Evolutionary conservation across 2,888 invertebrate genomes (phyloP).

Genomic region (Tortricodes alternella): DNA sequence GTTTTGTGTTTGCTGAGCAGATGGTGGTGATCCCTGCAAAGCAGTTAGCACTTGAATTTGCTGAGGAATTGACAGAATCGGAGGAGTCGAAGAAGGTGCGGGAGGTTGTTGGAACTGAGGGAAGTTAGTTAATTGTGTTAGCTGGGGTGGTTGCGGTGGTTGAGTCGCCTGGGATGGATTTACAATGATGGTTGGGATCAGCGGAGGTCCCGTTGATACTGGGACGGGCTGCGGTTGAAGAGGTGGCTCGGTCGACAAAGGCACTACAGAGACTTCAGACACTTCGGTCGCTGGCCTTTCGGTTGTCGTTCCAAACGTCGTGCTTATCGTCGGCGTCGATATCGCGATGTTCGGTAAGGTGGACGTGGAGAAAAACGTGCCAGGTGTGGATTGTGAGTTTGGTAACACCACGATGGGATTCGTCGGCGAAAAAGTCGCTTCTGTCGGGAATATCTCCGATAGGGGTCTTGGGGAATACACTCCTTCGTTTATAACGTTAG

Average conservation of each 20-base stretch:
- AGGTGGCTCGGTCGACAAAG: constrained; percentile 13
- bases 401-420: constrained; percentile 55
- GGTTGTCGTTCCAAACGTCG: constrained; percentile 21
- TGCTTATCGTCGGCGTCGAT: constrained; percentile 25
- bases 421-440: constrained; percentile 52
- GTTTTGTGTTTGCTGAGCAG: constrained; percentile 26
- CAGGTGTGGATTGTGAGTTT: constrained; percentile 24
- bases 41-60: constrained; percentile 22
- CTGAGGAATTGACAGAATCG: constrained; percentile 19
- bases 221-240: constrained; percentile 19
- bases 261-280: constrained; percentile 10
- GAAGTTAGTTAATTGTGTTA: constrained; percentile 8
- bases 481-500: constrained; percentile 67
- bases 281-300: not conserved
- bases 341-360: constrained; percentile 2
- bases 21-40: constrained; percentile 33
- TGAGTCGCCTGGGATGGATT: not conserved
- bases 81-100: constrained; percentile 8
- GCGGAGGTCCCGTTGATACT: constrained; percentile 10
- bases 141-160: constrained; percentile 8
- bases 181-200: not conserved
- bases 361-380: constrained; percentile 8
- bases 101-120: constrained; percentile 16
- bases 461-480: constrained; percentile 66
- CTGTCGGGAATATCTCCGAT: constrained; percentile 67